These are phyloP conservation scores for Heliangelus exortis DNA, from an alignment of 2,797 vertebrate species.

Conservation along the genomic window DNA sequence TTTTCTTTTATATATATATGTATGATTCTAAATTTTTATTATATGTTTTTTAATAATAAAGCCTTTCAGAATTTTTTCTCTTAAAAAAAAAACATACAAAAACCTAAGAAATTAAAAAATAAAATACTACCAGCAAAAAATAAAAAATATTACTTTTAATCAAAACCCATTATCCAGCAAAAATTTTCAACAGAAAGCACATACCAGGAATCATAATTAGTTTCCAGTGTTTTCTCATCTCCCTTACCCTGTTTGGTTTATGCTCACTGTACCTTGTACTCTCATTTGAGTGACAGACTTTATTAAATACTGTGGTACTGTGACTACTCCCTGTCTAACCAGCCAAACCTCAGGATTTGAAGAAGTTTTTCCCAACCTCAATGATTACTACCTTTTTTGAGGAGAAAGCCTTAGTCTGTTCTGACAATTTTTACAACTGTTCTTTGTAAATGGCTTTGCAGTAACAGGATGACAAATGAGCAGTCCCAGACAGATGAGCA, in stretches of 20 bases:
- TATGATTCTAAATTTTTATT: background rate
- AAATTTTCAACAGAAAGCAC: background rate
- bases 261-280: background rate
- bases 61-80: background rate
- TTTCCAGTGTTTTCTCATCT: background rate
- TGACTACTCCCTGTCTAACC: background rate
- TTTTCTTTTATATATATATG: background rate
- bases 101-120: background rate
- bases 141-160: background rate
- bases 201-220: background rate
- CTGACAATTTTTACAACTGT: background rate
- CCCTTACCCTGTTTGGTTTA: background rate
- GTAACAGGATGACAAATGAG: background rate
- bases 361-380: background rate
- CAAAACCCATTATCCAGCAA: background rate
- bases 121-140: background rate
- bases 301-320: background rate
- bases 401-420: background rate
- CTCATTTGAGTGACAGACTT: conserved; percentile 1
- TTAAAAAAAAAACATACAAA: background rate
- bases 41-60: background rate
- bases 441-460: background rate
- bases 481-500: background rate
- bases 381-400: background rate
- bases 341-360: background rate